These are phyloP conservation scores for Pseudomyrmex dendroicus DNA, from an alignment of 1,140 invertebrate genomes.

Conservation along the genomic window DNA sequence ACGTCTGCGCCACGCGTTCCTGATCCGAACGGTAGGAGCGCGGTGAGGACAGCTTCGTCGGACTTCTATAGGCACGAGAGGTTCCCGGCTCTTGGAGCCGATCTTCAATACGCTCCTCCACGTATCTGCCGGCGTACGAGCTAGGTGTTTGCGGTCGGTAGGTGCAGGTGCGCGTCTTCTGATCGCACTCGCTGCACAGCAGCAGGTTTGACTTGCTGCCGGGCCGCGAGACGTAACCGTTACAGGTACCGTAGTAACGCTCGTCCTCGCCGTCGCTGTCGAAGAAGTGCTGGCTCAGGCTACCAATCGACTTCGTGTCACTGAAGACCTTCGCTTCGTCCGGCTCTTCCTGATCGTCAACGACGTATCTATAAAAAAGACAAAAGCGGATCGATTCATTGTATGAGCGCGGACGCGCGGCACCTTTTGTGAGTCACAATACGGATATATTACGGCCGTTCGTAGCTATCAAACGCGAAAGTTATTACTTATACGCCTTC, in stretches of 20 bases:
- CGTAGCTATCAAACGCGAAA: not conserved
- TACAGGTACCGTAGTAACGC: slow-evolving; percentile 76
- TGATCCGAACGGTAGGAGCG: slow-evolving; percentile 47
- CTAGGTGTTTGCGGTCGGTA: slow-evolving; percentile 80
- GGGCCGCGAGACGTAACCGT: slow-evolving; percentile 80
- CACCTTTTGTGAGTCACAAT: not conserved
- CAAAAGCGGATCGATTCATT: not conserved
- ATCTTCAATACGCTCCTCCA: slow-evolving; percentile 78
- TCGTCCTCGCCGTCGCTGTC: slow-evolving; percentile 81
- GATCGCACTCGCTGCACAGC: slow-evolving; percentile 82
- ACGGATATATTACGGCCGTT: not conserved
- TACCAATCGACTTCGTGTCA: slow-evolving; percentile 82
- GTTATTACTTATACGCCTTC: not conserved
- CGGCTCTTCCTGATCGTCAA: slow-evolving; percentile 44
- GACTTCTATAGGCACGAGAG: slow-evolving; percentile 62
- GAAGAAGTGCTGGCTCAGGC: slow-evolving; percentile 82
- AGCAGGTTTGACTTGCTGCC: slow-evolving; percentile 83
- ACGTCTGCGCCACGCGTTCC: slow-evolving; percentile 28
- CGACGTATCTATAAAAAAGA: slow-evolving; percentile 29
- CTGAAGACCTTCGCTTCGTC: slow-evolving; percentile 66
- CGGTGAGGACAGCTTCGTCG: slow-evolving; percentile 58
- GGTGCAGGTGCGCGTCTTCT: slow-evolving; percentile 78
- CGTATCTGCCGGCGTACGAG: slow-evolving; percentile 74
- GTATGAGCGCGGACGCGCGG: not conserved
- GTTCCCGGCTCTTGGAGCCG: slow-evolving; percentile 59